phyloP scores from a whole-genome alignment of 2,113 vertebrate genomes.

The Corythornis cristatus region DNA sequence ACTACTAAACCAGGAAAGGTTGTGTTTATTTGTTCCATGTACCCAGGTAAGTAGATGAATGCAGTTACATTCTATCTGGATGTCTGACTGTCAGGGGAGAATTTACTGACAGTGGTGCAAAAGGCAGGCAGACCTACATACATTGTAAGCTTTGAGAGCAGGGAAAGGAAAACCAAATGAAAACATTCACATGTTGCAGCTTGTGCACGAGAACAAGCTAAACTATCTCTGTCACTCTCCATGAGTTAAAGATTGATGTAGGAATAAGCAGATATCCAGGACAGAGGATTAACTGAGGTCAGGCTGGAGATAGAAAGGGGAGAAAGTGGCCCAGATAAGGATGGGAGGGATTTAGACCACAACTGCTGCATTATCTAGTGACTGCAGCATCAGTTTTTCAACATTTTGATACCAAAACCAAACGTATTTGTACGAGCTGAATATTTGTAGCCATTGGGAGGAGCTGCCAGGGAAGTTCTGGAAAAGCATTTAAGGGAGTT shows the following conservation, averaged over 20 bases:
- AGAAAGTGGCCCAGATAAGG: not conserved
- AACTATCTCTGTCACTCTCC: not conserved
- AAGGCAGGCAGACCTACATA: not conserved
- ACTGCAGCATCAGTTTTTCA: not conserved
- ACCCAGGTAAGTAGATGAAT: not conserved
- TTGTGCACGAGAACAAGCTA: not conserved
- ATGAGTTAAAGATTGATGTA: not conserved
- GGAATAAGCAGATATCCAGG: not conserved
- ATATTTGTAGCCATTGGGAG: not conserved
- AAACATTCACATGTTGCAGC: not conserved
- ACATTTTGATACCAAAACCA: not conserved
- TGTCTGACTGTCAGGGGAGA: not conserved
- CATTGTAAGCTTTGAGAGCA: not conserved
- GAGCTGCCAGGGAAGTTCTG: not conserved
- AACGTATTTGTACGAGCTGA: not conserved
- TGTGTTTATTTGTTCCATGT: not conserved
- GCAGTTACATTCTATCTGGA: not conserved
- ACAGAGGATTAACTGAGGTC: not conserved
- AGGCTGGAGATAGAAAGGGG: not conserved
- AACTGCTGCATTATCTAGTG: not conserved
- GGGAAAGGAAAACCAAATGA: not conserved
- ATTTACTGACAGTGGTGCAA: not conserved
- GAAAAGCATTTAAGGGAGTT: not conserved
- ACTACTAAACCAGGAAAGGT: not conserved
- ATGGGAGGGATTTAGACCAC: not conserved